Evolutionary conservation across 1,140 invertebrate species (phyloP), one percentile per base, ranked within the genome.

Genomic region (Drosophila oshimai): DNA sequence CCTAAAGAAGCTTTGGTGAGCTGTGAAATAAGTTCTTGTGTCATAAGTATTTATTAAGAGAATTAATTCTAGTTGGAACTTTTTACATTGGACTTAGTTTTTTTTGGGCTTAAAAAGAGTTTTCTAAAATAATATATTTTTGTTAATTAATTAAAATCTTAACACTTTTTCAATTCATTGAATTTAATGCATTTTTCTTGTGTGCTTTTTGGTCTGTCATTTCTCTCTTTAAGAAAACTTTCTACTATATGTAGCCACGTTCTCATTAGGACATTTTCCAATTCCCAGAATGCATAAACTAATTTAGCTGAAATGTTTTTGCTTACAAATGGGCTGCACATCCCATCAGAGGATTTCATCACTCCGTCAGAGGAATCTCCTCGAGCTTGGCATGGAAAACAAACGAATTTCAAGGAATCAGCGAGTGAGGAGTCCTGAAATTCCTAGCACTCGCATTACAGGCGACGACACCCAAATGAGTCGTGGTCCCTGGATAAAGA

Each of bases 261-360:
- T 65, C 44, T 65, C 70, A 84, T 79, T 75, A 72, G 65, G 64
- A 78, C 73, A 87, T 80, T 73, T 73, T 64, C 67, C 81, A 86
- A 76, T 80, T 75, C 64, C 71, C 65, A 68, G 60, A 86, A 80
- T 78, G 79, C 79, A 69, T 45, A 84, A 83, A 87, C 80, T 87
- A 86, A 87, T 86, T 86, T 86, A 49, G 81, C 80, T 80, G 81
- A 86, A 87, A 87, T 84, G 79, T 87, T 86, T 86, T 84, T 86
- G 80, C 80, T 86, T 87, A 86, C 80, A 86, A 84, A 86, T 84
- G 78, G 70, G 68, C 69, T 45, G 47, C 69, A 42, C 45, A 53
- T 44, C 47, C 42, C 37, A 34, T 24, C 53, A 71, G 46, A 44
- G 71, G 76, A 67, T 87, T 84, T 84, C 81, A 87, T 84, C 81